A percentile compares a stretch with the other conserved stretches of the same genome.
These are phyloP conservation scores for Pteruthius melanotis DNA, from an alignment of 2,113 vertebrate species.

Conservation along the genomic window DNA sequence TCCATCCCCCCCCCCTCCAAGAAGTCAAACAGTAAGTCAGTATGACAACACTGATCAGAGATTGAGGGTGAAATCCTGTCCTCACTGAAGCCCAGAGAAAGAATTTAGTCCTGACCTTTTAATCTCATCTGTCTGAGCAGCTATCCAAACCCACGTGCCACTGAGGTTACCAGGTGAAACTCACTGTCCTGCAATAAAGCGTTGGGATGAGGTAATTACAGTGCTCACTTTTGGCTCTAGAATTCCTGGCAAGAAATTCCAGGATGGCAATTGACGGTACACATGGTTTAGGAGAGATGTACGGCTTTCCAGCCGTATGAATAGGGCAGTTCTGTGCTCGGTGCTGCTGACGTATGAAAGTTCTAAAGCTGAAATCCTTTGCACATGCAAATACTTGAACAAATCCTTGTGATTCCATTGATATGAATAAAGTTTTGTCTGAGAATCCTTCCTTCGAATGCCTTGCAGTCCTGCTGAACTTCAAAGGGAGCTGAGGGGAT, in stretches of 20 bases:
- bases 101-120: background rate
- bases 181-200: background rate
- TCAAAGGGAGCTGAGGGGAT: background rate
- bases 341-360: background rate
- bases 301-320: background rate
- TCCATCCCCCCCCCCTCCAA: background rate
- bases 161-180: background rate
- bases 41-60: background rate
- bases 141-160: background rate
- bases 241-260: background rate
- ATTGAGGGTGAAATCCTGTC: background rate
- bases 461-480: background rate
- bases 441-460: background rate
- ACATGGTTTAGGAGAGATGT: background rate
- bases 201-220: background rate
- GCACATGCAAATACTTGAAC: background rate
- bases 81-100: background rate
- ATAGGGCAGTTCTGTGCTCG: background rate
- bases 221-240: background rate
- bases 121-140: background rate
- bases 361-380: background rate
- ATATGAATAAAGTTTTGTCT: background rate
- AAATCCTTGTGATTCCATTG: background rate
- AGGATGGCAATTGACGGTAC: background rate
- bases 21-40: background rate